These are phyloP conservation scores for Nemoura dubitans DNA, from an alignment of 2,888 invertebrate species.

Conservation along the genomic window DNA sequence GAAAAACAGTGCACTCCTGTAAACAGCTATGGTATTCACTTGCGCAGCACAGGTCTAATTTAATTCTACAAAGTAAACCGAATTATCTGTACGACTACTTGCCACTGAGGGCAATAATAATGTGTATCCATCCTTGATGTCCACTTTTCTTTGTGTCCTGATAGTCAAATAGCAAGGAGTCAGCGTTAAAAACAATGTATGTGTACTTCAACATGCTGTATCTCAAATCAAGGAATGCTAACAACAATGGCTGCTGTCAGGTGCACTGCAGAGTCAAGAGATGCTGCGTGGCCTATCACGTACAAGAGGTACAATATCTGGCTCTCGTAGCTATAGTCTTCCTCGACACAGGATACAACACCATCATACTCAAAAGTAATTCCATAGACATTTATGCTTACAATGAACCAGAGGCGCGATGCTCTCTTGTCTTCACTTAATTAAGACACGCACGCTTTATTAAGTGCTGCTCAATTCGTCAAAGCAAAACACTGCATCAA, in stretches of 20 bases:
- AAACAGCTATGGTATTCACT: neutral
- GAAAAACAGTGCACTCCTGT: neutral
- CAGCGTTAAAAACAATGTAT: neutral
- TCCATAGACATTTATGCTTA: neutral
- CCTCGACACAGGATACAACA: neutral
- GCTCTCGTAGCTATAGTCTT: neutral
- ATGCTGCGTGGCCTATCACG: neutral
- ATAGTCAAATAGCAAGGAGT: neutral
- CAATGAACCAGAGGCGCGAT: neutral
- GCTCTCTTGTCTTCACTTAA: neutral
- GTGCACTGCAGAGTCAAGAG: neutral
- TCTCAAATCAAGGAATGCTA: neutral
- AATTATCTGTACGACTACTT: neutral
- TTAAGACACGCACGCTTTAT: neutral
- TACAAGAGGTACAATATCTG: neutral
- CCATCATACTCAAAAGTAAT: neutral
- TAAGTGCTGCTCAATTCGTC: neutral
- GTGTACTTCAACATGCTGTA: neutral
- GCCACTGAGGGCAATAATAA: neutral
- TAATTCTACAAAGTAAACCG: neutral
- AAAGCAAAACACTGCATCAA: neutral
- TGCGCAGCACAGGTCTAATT: neutral
- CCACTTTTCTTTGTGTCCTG: neutral
- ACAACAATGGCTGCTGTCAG: neutral
- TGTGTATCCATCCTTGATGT: neutral